Evolutionary conservation across 2,888 invertebrate species (phyloP), one percentile per base, ranked within the genome.

Genomic region (Ichneumon xanthorius): DNA sequence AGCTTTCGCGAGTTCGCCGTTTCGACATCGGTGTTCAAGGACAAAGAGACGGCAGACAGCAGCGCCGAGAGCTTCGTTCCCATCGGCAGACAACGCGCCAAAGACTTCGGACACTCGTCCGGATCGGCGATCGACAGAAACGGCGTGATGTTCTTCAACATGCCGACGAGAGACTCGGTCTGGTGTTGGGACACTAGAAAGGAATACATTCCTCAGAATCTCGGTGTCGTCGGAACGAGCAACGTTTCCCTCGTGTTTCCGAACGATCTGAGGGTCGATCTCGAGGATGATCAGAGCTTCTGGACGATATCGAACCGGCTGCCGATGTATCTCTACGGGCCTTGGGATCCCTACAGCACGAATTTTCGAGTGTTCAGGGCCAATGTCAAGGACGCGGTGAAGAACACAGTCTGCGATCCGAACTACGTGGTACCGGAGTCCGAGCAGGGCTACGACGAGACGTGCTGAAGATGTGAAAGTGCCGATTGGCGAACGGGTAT

Each of bases 171-270:
- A 80, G 97, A 97, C 90, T 96, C 96, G 19, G 94, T 98, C 0
- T 97, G 96, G 63, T 98, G 98, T 90, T 98, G 98, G 98, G 96
- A 98, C 89, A 96, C 96, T 0, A 95, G 95, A 0, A 97, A 97
- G 89, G 95, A 96, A 0, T 97, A 97, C 90, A 95, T 94, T 58
- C 95, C 95, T 45, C 94, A 94, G 9, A 96, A 96, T 88, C 94
- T 96, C 26, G 96, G 96, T 0, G 93, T 96, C 1, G 95, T 97
- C 0, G 96, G 96, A 0, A 93, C 94, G 53, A 96, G 96, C 92
- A 93, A 95, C 2, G 95, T 95, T 11, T 96, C 96, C 0, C 94
- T 98, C 85, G 94, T 97, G 19, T 98, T 97, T 91, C 97, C 98
- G 0, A 98, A 98, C 90, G 98, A 98, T 91, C 93, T 98, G 63